Base-by-base conservation (phyloP, 2,888 invertebrate genomes). In the Zootermopsis nevadensis region DNA sequence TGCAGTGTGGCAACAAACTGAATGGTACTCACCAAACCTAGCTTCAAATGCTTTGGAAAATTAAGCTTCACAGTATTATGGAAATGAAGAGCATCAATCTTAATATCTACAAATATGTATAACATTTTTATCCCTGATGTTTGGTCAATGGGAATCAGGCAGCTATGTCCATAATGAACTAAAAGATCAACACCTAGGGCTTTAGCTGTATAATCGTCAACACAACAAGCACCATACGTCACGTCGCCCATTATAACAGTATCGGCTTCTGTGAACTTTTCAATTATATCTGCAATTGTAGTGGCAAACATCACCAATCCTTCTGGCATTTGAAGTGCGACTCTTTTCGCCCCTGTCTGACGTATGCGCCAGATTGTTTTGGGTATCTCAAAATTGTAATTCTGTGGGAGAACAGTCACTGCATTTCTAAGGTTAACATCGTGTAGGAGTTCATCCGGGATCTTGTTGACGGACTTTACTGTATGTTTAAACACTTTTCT, bases 151-250 rank as follows among this genome's bases (percentile, higher is more conserved):
- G 98, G 98, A 87, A 98, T 94, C 81, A 97, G 93, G 90, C 99
- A 99, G 86, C 98, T 99, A 89, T 99, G 99, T 0, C 99, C 99
- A 89, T 99, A 99, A 90, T 99, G 99, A 48, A 99, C 94, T 85
- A 99, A 90, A 33, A 99, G 91, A 87, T 99, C 97, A 15, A 96
- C 97, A 22, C 95, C 96, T 53, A 99, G 91, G 0, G 98, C 96
- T 87, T 93, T 93, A 0, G 99, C 99, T 0, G 98, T 98, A 88
- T 94, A 96, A 91, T 99, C 99, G 89, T 99, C 99, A 22, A 99
- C 95, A 89, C 99, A 99, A 89, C 99, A 99, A 0, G 99, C 99
- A 60, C 99, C 99, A 88, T 99, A 99, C 0, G 99, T 99, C 27
- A 99, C 99, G 90, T 99, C 99, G 12, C 98, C 99, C 97, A 99